Evolutionary conservation across 2,113 vertebrate genomes (phyloP).

Genomic region (Ardeotis arabs): DNA sequence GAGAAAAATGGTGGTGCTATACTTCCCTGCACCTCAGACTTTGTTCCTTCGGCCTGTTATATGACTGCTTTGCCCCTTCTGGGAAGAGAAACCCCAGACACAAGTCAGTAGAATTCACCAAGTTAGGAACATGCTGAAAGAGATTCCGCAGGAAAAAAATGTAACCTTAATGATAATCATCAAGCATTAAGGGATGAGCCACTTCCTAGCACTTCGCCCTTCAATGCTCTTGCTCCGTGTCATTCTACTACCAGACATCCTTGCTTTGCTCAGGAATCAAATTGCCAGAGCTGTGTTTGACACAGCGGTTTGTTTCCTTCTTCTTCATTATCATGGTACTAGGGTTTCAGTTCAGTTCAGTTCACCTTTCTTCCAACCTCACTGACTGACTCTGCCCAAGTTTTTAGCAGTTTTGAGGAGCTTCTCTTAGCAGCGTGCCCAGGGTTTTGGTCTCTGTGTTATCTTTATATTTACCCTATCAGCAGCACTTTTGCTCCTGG

Average conservation of each 20-base stretch:
- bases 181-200: neutral
- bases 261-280: neutral
- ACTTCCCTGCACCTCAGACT: neutral
- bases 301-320: neutral
- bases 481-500: slow-evolving; percentile 3
- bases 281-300: neutral
- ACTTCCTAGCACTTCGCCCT: neutral
- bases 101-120: neutral
- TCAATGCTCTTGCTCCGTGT: neutral
- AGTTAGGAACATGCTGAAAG: neutral
- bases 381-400: neutral
- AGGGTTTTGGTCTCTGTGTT: neutral
- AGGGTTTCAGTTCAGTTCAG: neutral
- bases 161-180: neutral
- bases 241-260: neutral
- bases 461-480: neutral
- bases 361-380: neutral
- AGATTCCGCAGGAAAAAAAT: neutral
- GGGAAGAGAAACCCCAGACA: neutral
- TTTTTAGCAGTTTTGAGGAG: neutral
- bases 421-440: neutral
- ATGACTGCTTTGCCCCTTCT: neutral
- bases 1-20: neutral
- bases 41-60: neutral
- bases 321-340: neutral